Evolutionary conservation across 2,888 invertebrate species (phyloP).

Genomic region (Allygus modestus): DNA sequence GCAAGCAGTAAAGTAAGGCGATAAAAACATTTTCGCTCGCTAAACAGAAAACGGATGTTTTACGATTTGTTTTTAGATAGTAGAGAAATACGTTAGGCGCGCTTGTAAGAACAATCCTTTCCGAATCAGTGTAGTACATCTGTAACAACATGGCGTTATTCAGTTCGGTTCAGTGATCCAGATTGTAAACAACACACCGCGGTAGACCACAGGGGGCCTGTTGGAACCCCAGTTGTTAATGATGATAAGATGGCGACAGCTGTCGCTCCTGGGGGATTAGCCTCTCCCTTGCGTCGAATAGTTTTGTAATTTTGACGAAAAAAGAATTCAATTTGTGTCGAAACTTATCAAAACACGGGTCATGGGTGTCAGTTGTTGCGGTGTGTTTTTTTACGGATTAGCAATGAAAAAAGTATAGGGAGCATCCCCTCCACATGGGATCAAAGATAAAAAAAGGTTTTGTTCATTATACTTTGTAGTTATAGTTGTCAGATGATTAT

Average conservation of each 20-base stretch:
- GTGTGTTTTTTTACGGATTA: background rate
- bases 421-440: no score
- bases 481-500: no score
- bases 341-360: background rate
- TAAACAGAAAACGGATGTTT: no score
- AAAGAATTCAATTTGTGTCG: background rate
- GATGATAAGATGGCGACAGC: background rate
- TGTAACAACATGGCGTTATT: background rate
- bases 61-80: no score
- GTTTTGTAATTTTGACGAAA: background rate
- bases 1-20: no score
- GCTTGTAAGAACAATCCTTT: no score
- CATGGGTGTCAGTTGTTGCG: background rate
- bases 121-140: background rate
- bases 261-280: background rate
- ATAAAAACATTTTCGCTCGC: no score
- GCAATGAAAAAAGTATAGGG: background rate
- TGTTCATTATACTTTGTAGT: no score
- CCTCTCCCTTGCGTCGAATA: background rate
- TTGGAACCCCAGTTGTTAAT: background rate
- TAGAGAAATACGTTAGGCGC: no score
- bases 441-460: no score
- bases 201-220: constrained; percentile 8
- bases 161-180: background rate
- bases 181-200: constrained; percentile 9